phyloP scores from a whole-genome alignment of 1,140 invertebrate species.

The Neodiprion fabricii region DNA sequence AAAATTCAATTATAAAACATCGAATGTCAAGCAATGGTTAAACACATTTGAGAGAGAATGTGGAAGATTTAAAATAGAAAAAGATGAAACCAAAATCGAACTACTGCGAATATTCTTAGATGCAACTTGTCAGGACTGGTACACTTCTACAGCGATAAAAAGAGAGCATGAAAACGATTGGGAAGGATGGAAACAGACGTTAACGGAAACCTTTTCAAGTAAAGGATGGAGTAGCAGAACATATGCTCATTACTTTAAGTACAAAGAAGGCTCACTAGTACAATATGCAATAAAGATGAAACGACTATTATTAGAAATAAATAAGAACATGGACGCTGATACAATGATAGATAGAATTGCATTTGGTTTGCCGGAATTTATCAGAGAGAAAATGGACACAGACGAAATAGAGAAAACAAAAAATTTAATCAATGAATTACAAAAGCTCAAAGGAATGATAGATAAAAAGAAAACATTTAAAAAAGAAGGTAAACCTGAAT shows the following conservation, averaged over 20 bases:
- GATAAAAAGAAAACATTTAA: background rate
- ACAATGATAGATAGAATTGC: slow-evolving; percentile 17
- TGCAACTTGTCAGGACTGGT: slow-evolving; percentile 17
- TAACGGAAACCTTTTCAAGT: slow-evolving; percentile 24
- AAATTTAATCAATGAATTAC: slow-evolving; percentile 16
- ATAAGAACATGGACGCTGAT: slow-evolving; percentile 3
- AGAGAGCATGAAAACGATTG: slow-evolving; percentile 13
- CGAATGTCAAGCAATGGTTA: slow-evolving; percentile 21
- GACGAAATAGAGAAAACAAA: slow-evolving; percentile 14
- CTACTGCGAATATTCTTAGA: slow-evolving; percentile 19
- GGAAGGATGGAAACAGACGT: slow-evolving; percentile 19
- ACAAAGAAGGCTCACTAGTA: slow-evolving; percentile 28
- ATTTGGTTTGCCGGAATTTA: slow-evolving; percentile 14
- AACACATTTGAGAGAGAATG: slow-evolving; percentile 22
- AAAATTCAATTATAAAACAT: slow-evolving; percentile 21
- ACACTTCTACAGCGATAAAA: slow-evolving; percentile 18
- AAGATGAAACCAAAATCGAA: slow-evolving; percentile 14
- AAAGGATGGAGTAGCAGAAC: slow-evolving; percentile 20
- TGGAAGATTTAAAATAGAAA: slow-evolving; percentile 13
- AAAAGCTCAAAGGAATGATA: background rate
- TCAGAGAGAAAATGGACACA: slow-evolving; percentile 20
- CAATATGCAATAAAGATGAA: slow-evolving; percentile 35
- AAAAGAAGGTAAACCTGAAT: background rate
- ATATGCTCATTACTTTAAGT: slow-evolving; percentile 28
- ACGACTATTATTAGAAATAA: slow-evolving; percentile 26